A percentile compares a stretch with the other conserved stretches of the same genome.
These are phyloP conservation scores for Chelon auratus DNA, from an alignment of 2,797 vertebrate species.

Conservation along the genomic window DNA sequence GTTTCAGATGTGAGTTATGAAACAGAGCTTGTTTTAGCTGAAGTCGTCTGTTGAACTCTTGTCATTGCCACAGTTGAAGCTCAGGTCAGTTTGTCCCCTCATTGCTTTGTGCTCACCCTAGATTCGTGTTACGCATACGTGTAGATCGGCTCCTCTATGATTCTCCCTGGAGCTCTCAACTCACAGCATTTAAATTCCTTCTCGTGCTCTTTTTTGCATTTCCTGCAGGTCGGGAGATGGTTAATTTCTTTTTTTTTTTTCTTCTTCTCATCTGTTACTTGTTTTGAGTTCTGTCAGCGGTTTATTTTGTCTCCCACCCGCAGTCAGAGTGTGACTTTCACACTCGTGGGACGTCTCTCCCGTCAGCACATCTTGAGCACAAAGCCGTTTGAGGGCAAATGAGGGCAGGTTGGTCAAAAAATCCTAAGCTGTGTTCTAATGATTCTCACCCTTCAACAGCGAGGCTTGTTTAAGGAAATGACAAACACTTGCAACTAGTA, in stretches of 20 bases:
- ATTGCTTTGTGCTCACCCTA: slow-evolving; percentile 11
- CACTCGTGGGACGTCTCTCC: slow-evolving; percentile 13
- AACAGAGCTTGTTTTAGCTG: slow-evolving; percentile 43
- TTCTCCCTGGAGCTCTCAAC: background rate
- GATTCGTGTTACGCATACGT: too few species aligned
- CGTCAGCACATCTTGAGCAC: slow-evolving; percentile 50
- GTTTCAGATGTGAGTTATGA: slow-evolving; percentile 75
- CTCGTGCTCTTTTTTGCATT: slow-evolving; percentile 1
- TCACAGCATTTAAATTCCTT: background rate
- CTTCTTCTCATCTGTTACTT: slow-evolving; percentile 19
- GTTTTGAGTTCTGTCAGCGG: slow-evolving; percentile 49
- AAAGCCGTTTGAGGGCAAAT: slow-evolving; percentile 49
- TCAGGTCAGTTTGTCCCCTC: slow-evolving; percentile 29
- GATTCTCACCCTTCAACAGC: slow-evolving; percentile 2
- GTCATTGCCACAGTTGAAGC: slow-evolving; percentile 31
- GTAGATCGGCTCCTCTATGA: background rate
- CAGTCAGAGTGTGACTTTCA: slow-evolving; percentile 41
- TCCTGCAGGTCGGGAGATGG: slow-evolving; percentile 79
- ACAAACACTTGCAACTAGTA: slow-evolving; percentile 8
- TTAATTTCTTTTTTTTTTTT: slow-evolving; percentile 20
- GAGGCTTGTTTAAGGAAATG: slow-evolving; percentile 9
- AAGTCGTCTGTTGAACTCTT: slow-evolving; percentile 64
- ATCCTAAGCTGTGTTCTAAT: background rate
- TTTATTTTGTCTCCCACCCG: slow-evolving; percentile 67
- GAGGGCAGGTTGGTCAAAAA: slow-evolving; percentile 20